Conservation (phyloP, 2,113 vertebrate genomes). For the Sapayoa aenigma region DNA sequence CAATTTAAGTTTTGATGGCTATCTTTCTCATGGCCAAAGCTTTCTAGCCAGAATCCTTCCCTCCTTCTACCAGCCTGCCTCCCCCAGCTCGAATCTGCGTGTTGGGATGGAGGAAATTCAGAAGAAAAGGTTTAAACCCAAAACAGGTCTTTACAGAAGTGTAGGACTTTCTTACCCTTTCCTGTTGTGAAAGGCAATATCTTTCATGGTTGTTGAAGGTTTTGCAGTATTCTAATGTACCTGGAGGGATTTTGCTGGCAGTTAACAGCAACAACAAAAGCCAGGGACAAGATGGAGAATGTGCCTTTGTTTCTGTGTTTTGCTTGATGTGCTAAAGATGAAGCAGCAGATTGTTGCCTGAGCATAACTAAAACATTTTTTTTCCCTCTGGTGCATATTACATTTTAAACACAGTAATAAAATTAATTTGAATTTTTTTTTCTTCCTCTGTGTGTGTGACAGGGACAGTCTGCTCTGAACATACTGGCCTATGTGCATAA, state of each 20-base stretch:
- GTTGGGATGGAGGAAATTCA: no score
- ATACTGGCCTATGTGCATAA: not conserved
- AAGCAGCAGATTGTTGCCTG: not conserved
- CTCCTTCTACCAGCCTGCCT: no score
- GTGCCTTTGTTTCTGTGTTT: not conserved
- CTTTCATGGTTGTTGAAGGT: not conserved
- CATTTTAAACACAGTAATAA: not conserved
- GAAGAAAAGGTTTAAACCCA: no score
- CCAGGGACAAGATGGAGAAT: not conserved
- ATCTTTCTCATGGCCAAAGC: no score
- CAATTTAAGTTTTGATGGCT: no score
- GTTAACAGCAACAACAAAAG: not conserved
- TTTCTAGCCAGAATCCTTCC: no score
- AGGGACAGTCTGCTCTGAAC: not conserved
- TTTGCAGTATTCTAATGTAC: not conserved
- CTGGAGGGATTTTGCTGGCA: conserved; percentile 23
- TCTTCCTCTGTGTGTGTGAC: accelerated
- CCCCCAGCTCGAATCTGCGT: no score
- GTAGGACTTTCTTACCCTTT: not conserved
- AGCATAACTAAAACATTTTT: not conserved
- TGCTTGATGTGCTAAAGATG: not conserved
- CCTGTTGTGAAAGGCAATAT: not conserved
- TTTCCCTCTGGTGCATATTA: not conserved
- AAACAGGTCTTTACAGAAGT: not conserved
- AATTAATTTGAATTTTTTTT: not conserved